Base-by-base conservation (phyloP, 2,797 vertebrate genomes). In the Amphiprion clarkii region DNA sequence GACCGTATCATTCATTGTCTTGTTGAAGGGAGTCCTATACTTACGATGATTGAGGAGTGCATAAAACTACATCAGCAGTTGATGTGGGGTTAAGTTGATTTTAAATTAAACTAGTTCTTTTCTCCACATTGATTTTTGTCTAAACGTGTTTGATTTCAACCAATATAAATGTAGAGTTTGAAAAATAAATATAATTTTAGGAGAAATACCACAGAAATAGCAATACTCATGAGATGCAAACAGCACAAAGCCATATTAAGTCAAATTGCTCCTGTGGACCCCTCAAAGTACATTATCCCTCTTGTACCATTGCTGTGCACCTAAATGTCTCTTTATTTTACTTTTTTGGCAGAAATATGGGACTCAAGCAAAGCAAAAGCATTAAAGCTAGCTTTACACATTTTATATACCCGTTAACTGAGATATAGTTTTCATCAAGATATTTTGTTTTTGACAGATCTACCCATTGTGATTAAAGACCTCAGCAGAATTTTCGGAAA, bases 281-380 rank as follows among this genome's bases (percentile, higher is more conserved):
- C 39, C 57, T 85, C 88, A 87, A 81, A 75, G 82, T 81, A 40
- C 71, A 63, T 75, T 74, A 62, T 85, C 72, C 78, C 76, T 72
- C 25, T 74, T 88, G 52, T 87, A 81, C 81, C 81, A 87, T 86
- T 69, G 83, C 83, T 75, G 25, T 51, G 33, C 13, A 48, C 39
- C 40, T 69, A 42, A 13, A 33, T 42, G 21, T 29, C 4, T 4
- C 1, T 49, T 9, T 16, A 4, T 4, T 27, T 61, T 21, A 0
- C 49, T 27, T 62, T 57, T 17, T 61, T 4, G 25, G 0, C 33
- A 36, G 2, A 9, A 7, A 36, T 36, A 23, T 23, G 23, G 23
- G 23, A 6, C 25, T 17, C 5, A 12, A 6, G 8, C 14, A 55
- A 17, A 55, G 60, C 31, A 33, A 62, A 33, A 62, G 17, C 46